Evolutionary conservation across 2,113 vertebrate species (phyloP), one percentile per base, ranked within the genome.

Genomic region (Hepsetus odoe): DNA sequence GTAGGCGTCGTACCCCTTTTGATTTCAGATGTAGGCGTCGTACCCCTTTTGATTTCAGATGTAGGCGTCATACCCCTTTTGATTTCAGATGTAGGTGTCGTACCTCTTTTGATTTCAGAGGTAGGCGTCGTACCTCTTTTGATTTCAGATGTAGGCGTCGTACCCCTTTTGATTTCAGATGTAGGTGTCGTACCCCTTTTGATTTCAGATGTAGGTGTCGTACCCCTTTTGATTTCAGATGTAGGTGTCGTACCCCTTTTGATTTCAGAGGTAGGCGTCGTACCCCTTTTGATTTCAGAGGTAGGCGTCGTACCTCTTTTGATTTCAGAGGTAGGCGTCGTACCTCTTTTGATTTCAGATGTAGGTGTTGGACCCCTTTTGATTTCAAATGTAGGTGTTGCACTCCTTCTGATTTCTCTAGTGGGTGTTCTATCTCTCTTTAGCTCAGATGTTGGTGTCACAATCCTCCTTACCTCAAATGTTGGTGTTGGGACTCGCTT

Each of bases 371-470:
- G 8, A 32, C 12, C 70, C 4, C 71, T 73, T 71, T 24, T 73
- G 18, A 67, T 46, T 46, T 80, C 77, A 72, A 30, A 49, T 74
- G 78, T 80, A 8, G 78, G 78, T 44, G 78, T 80, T 44, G 65
- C 16, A 26, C 30, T 28, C 8, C 58, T 79, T 70, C 30, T 74
- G 14, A 73, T 51, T 61, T 81, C 79, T 22, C 65, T 66, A 26
- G 82, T 79, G n/a, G 80, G 83, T 24, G 80, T 82, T 46, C n/a
- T n/a, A n/a, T n/a, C 80, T 61, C 80, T 58, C n/a, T n/a, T 82
- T n/a, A 82, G 28, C 59, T 82, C 80, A n/a, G 82, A 30, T 5
- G 61, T 70, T 66, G 72, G 35, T 72, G 32, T 64, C 10, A 73
- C 14, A 51, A 46, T 26, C 30, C 71, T 83, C 74, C 68, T 79